These are phyloP conservation scores for Aporophyla nigra DNA, from an alignment of 2,888 invertebrate species.

Conservation along the genomic window DNA sequence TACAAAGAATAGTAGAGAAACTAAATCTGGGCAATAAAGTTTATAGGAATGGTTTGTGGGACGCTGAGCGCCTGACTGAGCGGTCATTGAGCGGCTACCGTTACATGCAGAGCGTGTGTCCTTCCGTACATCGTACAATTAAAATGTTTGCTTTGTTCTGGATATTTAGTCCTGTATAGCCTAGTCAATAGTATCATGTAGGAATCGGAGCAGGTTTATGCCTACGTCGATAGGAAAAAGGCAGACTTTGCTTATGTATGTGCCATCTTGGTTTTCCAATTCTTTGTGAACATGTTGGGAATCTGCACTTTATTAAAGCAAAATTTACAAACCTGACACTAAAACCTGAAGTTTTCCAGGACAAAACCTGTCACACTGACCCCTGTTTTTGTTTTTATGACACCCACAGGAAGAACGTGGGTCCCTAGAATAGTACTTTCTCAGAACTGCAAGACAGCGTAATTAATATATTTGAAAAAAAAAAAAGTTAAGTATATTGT, in stretches of 20 bases:
- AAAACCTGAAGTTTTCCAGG: too few species aligned
- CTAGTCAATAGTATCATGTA: neutral
- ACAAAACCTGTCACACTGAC: neutral
- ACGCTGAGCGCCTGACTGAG: constrained; percentile 33
- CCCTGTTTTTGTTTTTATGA: neutral
- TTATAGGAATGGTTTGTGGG: constrained; percentile 52
- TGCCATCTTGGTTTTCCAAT: neutral
- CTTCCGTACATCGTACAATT: neutral
- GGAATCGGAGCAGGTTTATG: neutral
- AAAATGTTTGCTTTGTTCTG: constrained; percentile 17
- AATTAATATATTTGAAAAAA: neutral
- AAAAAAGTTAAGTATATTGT: too few species aligned
- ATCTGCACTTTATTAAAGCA: neutral
- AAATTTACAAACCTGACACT: too few species aligned
- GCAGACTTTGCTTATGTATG: neutral
- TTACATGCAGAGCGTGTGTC: neutral
- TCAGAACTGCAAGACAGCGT: neutral
- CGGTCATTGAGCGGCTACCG: neutral
- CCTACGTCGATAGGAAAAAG: neutral
- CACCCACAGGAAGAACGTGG: neutral
- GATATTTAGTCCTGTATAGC: neutral
- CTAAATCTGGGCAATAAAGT: constrained; percentile 53
- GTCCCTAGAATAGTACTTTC: neutral
- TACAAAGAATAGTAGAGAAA: constrained; percentile 30
- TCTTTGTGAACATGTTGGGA: too few species aligned